phyloP scores from a whole-genome alignment of 2,888 invertebrate genomes.

The Desoria tigrina region DNA sequence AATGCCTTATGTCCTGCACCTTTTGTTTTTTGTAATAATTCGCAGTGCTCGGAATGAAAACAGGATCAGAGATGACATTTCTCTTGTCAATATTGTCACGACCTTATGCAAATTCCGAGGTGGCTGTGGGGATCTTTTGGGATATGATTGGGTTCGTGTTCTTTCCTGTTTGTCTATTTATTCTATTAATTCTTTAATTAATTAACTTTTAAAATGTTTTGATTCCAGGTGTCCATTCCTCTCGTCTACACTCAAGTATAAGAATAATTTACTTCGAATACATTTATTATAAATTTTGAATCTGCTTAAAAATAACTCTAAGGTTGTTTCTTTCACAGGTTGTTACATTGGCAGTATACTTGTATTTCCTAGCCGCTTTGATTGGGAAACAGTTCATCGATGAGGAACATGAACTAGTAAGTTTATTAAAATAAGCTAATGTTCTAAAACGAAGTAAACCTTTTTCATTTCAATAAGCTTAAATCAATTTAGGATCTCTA shows the following conservation, averaged over 20 bases:
- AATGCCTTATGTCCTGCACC: no score
- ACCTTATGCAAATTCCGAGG: constrained; percentile 58
- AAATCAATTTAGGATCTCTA: constrained; percentile 36
- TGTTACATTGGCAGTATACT: constrained; percentile 60
- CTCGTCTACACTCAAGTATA: constrained; percentile 57
- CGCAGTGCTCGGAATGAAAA: constrained; percentile 55
- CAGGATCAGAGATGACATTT: constrained; percentile 56
- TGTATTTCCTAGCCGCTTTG: constrained; percentile 59
- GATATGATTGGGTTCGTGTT: constrained; percentile 57
- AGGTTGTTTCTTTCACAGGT: no score
- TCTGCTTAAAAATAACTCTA: no score
- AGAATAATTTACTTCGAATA: no score
- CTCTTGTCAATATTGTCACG: constrained; percentile 58
- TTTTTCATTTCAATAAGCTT: neutral
- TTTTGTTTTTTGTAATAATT: neutral
- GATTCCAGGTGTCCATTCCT: constrained; percentile 54
- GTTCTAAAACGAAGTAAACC: no score
- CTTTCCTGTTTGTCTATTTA: no score
- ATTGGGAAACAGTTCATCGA: constrained; percentile 58
- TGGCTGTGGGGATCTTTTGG: constrained; percentile 54
- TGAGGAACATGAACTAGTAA: constrained; percentile 25
- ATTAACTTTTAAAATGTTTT: constrained; percentile 8
- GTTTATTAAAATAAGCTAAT: no score
- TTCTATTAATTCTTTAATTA: neutral
- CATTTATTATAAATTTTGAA: no score